Conservation (phyloP, 2,113 vertebrate species). For the Tachysurus fulvidraco region DNA sequence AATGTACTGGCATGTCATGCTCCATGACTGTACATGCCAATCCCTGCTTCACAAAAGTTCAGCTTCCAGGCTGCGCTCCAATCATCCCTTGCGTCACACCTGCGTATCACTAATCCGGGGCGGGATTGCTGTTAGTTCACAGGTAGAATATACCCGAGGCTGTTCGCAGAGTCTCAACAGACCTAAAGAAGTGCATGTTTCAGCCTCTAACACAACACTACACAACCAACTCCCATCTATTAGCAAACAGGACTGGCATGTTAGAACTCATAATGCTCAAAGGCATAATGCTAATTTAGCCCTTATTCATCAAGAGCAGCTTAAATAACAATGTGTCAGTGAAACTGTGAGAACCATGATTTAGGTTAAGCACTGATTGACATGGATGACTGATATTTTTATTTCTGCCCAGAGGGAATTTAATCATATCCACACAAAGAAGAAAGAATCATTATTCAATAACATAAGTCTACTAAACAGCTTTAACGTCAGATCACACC, state of each 20-base stretch:
- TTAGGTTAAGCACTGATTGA: neutral
- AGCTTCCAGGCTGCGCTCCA: conserved; percentile 3
- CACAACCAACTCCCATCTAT: neutral
- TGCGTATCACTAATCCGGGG: neutral
- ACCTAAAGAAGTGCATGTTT: neutral
- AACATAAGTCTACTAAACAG: neutral
- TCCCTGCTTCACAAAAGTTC: neutral
- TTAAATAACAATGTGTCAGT: conserved; percentile 1
- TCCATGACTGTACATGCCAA: neutral
- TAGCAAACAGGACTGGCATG: conserved; percentile 30
- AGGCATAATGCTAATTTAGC: neutral
- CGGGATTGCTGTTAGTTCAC: neutral
- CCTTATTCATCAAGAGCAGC: neutral
- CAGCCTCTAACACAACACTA: conserved; percentile 5
- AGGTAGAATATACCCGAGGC: conserved; percentile 17
- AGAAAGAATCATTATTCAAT: conserved; percentile 1
- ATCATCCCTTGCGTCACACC: conserved; percentile 8
- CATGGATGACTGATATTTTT: conserved; percentile 1
- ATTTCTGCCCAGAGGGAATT: neutral
- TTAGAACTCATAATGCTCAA: neutral
- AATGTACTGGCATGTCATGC: neutral
- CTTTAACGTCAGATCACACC: neutral
- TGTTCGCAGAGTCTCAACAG: neutral
- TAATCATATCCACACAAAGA: neutral
- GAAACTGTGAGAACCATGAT: neutral